Percentiles rank a stretch among this genome's conserved stretches.
These are phyloP conservation scores for Apamea sordens DNA, from an alignment of 2,888 invertebrate genomes.

Conservation along the genomic window DNA sequence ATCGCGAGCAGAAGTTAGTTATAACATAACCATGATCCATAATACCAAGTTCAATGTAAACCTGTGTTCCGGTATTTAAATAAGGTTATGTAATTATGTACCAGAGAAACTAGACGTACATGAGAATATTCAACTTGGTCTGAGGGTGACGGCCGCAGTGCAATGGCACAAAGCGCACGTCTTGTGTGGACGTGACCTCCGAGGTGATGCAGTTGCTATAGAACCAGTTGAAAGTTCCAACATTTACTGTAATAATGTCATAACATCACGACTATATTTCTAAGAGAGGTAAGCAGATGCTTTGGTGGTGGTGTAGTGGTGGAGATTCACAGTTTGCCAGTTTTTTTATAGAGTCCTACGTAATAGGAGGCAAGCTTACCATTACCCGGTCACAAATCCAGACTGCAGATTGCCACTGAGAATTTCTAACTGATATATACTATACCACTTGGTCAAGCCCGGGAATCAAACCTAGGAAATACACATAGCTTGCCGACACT, in stretches of 20 bases:
- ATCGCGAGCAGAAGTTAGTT: not conserved
- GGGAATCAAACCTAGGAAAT: too few species aligned
- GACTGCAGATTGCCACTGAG: too few species aligned
- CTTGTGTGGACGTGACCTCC: constrained; percentile 1
- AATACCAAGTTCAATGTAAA: constrained; percentile 10
- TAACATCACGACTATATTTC: too few species aligned
- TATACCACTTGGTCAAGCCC: too few species aligned
- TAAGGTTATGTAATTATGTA: not conserved
- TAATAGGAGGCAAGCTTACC: too few species aligned
- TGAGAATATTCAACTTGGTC: not conserved
- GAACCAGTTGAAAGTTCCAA: not conserved
- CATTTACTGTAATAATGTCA: not conserved
- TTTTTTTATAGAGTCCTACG: too few species aligned
- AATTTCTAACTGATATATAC: too few species aligned
- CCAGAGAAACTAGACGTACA: not conserved
- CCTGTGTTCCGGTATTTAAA: not conserved
- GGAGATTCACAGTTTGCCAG: too few species aligned
- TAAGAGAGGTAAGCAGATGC: too few species aligned
- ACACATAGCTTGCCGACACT: too few species aligned
- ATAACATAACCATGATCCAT: not conserved
- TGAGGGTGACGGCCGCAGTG: not conserved
- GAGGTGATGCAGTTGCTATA: not conserved
- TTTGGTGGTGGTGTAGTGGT: too few species aligned
- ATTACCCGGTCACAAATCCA: too few species aligned
- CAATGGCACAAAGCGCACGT: not conserved